Conservation (phyloP, 1,140 invertebrate genomes). For the Lamellibrachia luymesi region DNA sequence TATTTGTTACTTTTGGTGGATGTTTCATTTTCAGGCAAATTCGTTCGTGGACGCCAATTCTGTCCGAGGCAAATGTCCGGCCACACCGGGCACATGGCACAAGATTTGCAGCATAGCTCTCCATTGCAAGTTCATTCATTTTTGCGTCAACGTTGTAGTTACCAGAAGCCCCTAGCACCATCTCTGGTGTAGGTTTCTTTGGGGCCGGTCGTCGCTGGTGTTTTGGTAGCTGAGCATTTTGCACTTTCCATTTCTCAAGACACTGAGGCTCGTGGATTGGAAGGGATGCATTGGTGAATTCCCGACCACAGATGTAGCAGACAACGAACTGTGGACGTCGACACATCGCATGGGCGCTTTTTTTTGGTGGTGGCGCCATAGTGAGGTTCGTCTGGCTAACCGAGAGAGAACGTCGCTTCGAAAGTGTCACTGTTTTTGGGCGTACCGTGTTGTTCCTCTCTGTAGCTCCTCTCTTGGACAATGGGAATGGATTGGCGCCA, state of each 20-base stretch:
- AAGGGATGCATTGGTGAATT: slow-evolving; percentile 59
- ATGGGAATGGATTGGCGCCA: slow-evolving; percentile 7
- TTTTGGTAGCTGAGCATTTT: slow-evolving; percentile 68
- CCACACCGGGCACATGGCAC: slow-evolving; percentile 68
- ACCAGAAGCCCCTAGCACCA: slow-evolving; percentile 22
- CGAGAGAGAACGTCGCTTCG: background rate
- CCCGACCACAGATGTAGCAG: slow-evolving; percentile 58
- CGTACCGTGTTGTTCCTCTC: background rate
- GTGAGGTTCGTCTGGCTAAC: background rate
- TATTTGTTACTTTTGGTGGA: background rate
- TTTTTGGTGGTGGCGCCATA: background rate
- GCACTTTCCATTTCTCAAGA: slow-evolving; percentile 71
- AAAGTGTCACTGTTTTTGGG: slow-evolving; percentile 2
- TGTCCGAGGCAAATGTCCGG: slow-evolving; percentile 69
- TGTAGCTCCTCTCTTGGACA: slow-evolving; percentile 7
- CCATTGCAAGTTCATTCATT: slow-evolving; percentile 30
- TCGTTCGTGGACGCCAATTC: slow-evolving; percentile 66
- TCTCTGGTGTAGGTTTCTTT: slow-evolving; percentile 60
- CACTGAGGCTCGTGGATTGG: slow-evolving; percentile 77
- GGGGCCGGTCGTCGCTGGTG: slow-evolving; percentile 64
- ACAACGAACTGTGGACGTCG: slow-evolving; percentile 36
- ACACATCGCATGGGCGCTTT: no score
- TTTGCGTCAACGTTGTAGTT: slow-evolving; percentile 41
- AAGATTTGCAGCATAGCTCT: slow-evolving; percentile 54
- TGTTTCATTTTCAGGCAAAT: slow-evolving; percentile 19